Conservation (phyloP, 1,140 invertebrate species). For the Drosophila ironensis region DNA sequence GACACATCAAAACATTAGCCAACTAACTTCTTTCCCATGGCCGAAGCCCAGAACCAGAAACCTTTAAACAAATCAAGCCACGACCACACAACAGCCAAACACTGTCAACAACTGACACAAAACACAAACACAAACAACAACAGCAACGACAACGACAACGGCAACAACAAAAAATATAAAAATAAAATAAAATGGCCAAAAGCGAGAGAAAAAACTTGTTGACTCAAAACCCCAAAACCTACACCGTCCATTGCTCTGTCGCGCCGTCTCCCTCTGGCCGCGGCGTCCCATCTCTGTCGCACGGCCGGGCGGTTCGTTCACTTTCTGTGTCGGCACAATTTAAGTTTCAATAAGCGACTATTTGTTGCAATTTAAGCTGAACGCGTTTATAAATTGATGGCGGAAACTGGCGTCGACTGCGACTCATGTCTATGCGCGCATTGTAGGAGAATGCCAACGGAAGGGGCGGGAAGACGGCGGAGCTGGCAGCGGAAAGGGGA, state of each 20-base stretch:
- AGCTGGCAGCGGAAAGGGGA: conserved; percentile 8
- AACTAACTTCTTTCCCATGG: conserved; percentile 49
- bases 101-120: conserved; percentile 67
- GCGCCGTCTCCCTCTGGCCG: conserved; percentile 25
- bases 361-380: conserved; percentile 80
- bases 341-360: conserved; percentile 80
- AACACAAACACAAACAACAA: conserved; percentile 7
- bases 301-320: conserved; percentile 34
- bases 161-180: conserved; percentile 24
- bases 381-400: conserved; percentile 79
- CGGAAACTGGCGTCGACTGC: conserved; percentile 58
- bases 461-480: background rate
- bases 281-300: conserved; percentile 3
- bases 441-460: background rate
- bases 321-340: conserved; percentile 75
- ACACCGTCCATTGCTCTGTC: conserved; percentile 15
- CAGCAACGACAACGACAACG: too few species aligned
- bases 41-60: conserved; percentile 38
- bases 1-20: conserved; percentile 28
- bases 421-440: conserved; percentile 34
- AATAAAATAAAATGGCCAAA: conserved; percentile 65
- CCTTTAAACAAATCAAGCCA: conserved; percentile 74
- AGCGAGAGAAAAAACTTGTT: conserved; percentile 66
- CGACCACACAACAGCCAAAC: conserved; percentile 63
- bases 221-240: conserved; percentile 65